Base-by-base conservation (phyloP, 2,888 invertebrate species). In the Caradrina clavipalpis region DNA sequence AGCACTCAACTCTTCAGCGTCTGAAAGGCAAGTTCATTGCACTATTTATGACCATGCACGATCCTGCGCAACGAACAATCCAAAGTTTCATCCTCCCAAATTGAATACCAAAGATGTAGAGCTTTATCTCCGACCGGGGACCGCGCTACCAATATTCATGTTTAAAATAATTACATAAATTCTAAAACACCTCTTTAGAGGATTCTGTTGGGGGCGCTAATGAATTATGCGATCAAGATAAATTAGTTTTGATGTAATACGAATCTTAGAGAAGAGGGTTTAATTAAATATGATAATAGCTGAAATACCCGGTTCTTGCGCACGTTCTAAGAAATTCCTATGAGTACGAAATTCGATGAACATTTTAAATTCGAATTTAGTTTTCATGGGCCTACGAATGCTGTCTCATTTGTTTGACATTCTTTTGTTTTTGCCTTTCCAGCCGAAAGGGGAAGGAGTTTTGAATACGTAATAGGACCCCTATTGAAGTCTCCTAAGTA, bases 221-320 rank as follows among this genome's bases (percentile, higher is more conserved):
- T 82, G 69, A 79, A 82, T 79, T 82, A 82, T 79, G 69, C 69
- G 82, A 79, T 82, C 76, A 82, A 79, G 75, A 79, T 79, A 74
- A 82, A 79, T 79, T 79, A 60, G 72, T 76, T 76, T 70, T 69
- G 69, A 80, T 80, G 80, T 80, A 81, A 80, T 68, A 73, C 65
- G 76, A 80, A 76, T 76, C 80, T 82, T 63, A 65, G 78, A 66
- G 61, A 59, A 59, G 47, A 69, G 65, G 76, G 54, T 70, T 73
- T 80, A 81, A 80, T 80, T 83, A 72, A 83, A 80, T 82, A 76
- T 81, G 69, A 80, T 82, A 81, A 81, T 80, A 68, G 69, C 51
- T 53, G 53, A 55, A 69, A 67, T 56, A 50, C 69, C 62, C 67
- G 21, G 42, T 69, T 64, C 51, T 62, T 75, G 66, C 71, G 47